phyloP scores from a whole-genome alignment of 1,140 invertebrate genomes.

The Neelides sp. region DNA sequence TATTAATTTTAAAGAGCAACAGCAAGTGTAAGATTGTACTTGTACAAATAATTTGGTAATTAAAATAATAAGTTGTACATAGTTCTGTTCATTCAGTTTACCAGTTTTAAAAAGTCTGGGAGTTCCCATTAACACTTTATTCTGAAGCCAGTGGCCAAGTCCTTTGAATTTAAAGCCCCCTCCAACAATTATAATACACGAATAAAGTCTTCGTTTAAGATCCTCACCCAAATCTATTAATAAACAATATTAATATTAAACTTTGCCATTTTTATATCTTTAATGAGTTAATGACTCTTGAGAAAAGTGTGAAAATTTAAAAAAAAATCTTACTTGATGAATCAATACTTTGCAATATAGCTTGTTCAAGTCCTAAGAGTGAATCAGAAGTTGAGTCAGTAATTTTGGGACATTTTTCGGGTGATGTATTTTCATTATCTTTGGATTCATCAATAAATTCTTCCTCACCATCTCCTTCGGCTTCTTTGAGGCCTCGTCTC shows the following conservation, averaged over 20 bases:
- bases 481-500: conserved; percentile 50
- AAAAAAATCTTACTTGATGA: conserved; percentile 51
- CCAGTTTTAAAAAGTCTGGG: conserved; percentile 59
- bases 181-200: conserved; percentile 79
- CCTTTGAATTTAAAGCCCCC: conserved; percentile 79
- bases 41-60: neutral
- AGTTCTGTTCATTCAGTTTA: conserved; percentile 33
- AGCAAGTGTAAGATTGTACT: neutral
- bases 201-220: conserved; percentile 86
- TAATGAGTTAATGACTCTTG: neutral
- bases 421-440: conserved; percentile 38
- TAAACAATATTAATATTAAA: conserved; percentile 16
- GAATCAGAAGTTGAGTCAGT: conserved; percentile 49
- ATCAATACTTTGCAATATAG: conserved; percentile 81
- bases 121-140: conserved; percentile 67
- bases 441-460: conserved; percentile 68
- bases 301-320: conserved; percentile 9
- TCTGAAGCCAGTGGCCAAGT: conserved; percentile 74
- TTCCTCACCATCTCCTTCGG: conserved; percentile 38
- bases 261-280: neutral
- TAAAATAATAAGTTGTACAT: conserved; percentile 11
- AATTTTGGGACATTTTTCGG: conserved; percentile 46
- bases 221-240: conserved; percentile 55
- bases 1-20: neutral
- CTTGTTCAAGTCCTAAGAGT: conserved; percentile 74